Evolutionary conservation across 2,888 invertebrate genomes (phyloP).

Genomic region (Aricia artaxerxes): DNA sequence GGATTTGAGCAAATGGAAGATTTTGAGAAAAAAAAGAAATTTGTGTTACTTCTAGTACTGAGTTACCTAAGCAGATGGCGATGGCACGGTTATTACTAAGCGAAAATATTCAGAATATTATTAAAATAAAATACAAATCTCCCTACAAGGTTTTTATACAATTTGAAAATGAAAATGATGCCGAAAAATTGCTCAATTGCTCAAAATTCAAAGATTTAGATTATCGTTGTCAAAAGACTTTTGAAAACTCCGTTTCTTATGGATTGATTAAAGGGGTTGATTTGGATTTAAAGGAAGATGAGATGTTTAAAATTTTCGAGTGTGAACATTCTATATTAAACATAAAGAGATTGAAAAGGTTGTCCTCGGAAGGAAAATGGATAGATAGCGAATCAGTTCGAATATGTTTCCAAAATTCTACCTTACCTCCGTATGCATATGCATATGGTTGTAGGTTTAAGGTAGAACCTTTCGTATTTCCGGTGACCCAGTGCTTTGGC

Average conservation of each 20-base stretch:
- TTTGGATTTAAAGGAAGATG: conserved; percentile 36
- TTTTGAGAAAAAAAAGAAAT: conserved; percentile 32
- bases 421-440: conserved; percentile 25
- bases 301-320: conserved; percentile 34
- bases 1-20: background rate
- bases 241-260: conserved; percentile 35
- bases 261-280: conserved; percentile 39
- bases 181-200: conserved; percentile 36
- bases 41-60: conserved; percentile 33
- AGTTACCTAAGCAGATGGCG: conserved; percentile 41
- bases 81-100: conserved; percentile 39
- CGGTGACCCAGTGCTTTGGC: conserved; percentile 28
- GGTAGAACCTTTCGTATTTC: conserved; percentile 31
- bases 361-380: conserved; percentile 27
- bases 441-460: conserved; percentile 33
- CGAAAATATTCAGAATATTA: conserved; percentile 38
- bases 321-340: conserved; percentile 32
- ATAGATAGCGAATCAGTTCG: conserved; percentile 32
- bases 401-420: conserved; percentile 27
- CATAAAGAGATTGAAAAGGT: conserved; percentile 35
- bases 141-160: conserved; percentile 38
- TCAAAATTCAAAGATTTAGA: conserved; percentile 37
- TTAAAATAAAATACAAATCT: conserved; percentile 40
- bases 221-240: conserved; percentile 34
- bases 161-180: conserved; percentile 36